These are phyloP conservation scores for Cephus cinctus DNA, from an alignment of 1,140 invertebrate species.

Conservation along the genomic window DNA sequence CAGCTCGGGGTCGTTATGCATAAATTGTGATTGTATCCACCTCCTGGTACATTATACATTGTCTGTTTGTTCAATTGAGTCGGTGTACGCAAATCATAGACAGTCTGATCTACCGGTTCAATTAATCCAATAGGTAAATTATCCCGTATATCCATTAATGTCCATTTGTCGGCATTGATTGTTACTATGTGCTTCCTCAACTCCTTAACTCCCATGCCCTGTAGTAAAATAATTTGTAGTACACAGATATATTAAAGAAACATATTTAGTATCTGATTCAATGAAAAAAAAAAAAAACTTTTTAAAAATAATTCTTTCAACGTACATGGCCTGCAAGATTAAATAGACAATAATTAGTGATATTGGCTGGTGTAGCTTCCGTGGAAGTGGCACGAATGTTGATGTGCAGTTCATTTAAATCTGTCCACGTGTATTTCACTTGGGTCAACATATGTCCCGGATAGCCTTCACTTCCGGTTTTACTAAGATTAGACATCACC, in stretches of 20 bases:
- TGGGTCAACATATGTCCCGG: constrained; percentile 58
- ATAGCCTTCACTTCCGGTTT: constrained; percentile 60
- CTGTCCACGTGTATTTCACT: constrained; percentile 62
- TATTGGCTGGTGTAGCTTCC: constrained; percentile 61
- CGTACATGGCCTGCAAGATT: constrained; percentile 69
- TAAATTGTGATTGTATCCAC: constrained; percentile 79
- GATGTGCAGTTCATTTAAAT: constrained; percentile 62
- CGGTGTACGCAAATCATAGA: constrained; percentile 69
- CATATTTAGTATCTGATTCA: neutral
- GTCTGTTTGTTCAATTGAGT: constrained; percentile 55
- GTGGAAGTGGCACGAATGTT: constrained; percentile 61
- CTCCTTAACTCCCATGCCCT: constrained; percentile 44
- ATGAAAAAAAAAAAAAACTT: neutral
- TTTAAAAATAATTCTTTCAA: constrained; percentile 16
- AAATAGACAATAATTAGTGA: constrained; percentile 70
- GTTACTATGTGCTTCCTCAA: constrained; percentile 58
- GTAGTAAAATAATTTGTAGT: constrained; percentile 6
- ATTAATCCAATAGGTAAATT: constrained; percentile 49
- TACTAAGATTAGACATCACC: constrained; percentile 55
- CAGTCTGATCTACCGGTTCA: constrained; percentile 61
- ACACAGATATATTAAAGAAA: neutral
- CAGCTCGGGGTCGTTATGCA: constrained; percentile 56
- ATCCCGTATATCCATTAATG: constrained; percentile 45
- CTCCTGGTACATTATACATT: constrained; percentile 47
- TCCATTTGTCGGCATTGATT: constrained; percentile 58